phyloP scores from a whole-genome alignment of 35 echinoderm and acorn worm genomes.

The Hemicentrotus pulcherrimus region DNA sequence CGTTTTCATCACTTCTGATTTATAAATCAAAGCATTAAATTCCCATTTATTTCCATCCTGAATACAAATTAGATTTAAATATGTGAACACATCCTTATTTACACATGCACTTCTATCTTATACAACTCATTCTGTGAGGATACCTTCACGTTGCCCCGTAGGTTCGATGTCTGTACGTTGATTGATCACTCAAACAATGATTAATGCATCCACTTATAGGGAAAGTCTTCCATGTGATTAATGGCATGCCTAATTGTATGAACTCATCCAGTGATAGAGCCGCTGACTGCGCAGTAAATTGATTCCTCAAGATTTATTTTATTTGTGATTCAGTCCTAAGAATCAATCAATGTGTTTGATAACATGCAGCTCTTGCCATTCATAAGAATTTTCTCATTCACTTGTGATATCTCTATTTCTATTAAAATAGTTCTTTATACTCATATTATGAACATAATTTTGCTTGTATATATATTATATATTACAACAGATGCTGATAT shows the following conservation, averaged over 20 bases:
- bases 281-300: neutral
- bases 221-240: slow-evolving; percentile 24
- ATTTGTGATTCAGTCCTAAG: neutral
- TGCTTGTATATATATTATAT: too few relatives aligned
- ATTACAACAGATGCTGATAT: too few relatives aligned
- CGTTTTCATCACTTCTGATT: neutral
- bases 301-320: neutral
- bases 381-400: neutral
- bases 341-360: neutral
- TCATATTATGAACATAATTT: too few relatives aligned
- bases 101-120: neutral
- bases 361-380: neutral
- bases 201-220: slow-evolving; percentile 38
- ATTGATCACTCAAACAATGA: slow-evolving; percentile 19
- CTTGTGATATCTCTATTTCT: neutral
- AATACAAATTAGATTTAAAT: neutral
- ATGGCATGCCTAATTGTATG: slow-evolving; percentile 30
- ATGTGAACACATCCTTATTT: slow-evolving; percentile 3
- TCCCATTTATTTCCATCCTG: neutral
- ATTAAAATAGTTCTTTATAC: neutral
- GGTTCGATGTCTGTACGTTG: neutral
- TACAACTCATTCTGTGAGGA: neutral
- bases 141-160: neutral
- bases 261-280: slow-evolving; percentile 18
- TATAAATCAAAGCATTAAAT: neutral